Base-by-base conservation (phyloP, 64 coral and sea anemone genomes). In the Cladopsammia gracilis region DNA sequence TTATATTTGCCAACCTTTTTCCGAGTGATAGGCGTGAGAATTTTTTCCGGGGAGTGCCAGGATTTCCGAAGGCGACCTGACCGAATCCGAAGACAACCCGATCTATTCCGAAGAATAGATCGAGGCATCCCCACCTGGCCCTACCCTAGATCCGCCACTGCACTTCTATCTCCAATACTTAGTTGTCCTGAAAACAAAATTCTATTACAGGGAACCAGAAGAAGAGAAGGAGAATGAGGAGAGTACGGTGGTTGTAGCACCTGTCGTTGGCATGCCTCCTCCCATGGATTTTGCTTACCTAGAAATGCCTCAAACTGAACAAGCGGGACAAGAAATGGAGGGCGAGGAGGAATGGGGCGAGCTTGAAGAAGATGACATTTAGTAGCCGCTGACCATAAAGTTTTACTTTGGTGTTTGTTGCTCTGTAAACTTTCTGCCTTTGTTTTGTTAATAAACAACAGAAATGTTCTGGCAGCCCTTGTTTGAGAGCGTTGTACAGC, bases 281-380 rank as follows among this genome's bases (percentile, higher is more conserved):
- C 60, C 58, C 1, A 26, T 84, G 62, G 80, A 67, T 14, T 84
- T 84, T 48, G 60, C 61, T 6, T 50, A 46, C 43, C 80, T 84
- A 1, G 61, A 62, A 2, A 84, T 84, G 80, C 80, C 80, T 50
- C 80, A 84, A 67, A 22, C 22, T 6, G 23, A 79, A 10, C 23
- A 58, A 42, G 22, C 0, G 13, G 53, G 5, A 43, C 52, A 79
- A 10, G 53, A 34, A 34, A 34, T 34, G 16, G 15, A 64, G 11
- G 75, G 0, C 48, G 48, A 79, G 77, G 77, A 60, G 52, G 77
- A 79, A 11, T 79, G 77, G 77, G 56, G 56, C 56, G 52, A 59
- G 24, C 53, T 59, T 59, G 53, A 50, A 12, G 72, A 79, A 1
- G 52, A 79, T 3, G 53, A 79, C 19, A 50, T 6, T 10, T 48